Evolutionary conservation across 2,888 invertebrate species (phyloP).

Genomic region (Oxycera nigricornis): DNA sequence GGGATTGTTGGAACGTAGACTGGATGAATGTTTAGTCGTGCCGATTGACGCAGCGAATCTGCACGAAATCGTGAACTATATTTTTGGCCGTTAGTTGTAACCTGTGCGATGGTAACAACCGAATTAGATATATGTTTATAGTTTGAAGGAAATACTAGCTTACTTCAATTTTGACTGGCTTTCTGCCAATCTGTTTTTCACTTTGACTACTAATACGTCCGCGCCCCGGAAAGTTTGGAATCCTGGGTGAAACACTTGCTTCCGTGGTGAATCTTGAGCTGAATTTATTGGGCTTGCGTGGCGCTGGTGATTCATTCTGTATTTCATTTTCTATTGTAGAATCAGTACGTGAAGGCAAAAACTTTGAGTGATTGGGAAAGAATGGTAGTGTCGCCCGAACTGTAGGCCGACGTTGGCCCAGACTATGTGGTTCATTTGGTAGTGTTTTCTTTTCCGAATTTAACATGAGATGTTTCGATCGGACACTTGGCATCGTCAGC

Average conservation of each 20-base stretch:
- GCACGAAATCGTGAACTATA: slow-evolving; percentile 51
- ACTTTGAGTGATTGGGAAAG: neutral
- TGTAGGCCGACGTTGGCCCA: neutral
- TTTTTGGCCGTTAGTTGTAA: slow-evolving; percentile 42
- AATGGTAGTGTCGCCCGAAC: neutral
- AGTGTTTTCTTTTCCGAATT: neutral
- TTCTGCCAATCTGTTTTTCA: neutral
- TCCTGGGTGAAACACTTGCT: slow-evolving; percentile 1
- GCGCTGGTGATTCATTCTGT: slow-evolving; percentile 44
- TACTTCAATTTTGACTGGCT: slow-evolving; percentile 24
- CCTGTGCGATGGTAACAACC: slow-evolving; percentile 25
- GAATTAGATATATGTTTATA: too few relatives aligned
- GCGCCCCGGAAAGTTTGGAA: slow-evolving; percentile 22
- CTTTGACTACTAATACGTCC: neutral
- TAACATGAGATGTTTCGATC: neutral
- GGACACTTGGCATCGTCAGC: neutral
- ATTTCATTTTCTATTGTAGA: slow-evolving; percentile 44
- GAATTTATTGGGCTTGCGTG: slow-evolving; percentile 44
- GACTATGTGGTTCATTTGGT: slow-evolving; percentile 10
- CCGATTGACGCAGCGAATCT: slow-evolving; percentile 46
- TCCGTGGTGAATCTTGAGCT: slow-evolving; percentile 45
- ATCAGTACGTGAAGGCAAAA: slow-evolving; percentile 37
- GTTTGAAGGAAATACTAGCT: too few relatives aligned
- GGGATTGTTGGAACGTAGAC: slow-evolving; percentile 52
- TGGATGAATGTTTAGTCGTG: slow-evolving; percentile 46